Evolutionary conservation across 1,140 invertebrate genomes (phyloP).

Genomic region (Bactericera cockerelli): DNA sequence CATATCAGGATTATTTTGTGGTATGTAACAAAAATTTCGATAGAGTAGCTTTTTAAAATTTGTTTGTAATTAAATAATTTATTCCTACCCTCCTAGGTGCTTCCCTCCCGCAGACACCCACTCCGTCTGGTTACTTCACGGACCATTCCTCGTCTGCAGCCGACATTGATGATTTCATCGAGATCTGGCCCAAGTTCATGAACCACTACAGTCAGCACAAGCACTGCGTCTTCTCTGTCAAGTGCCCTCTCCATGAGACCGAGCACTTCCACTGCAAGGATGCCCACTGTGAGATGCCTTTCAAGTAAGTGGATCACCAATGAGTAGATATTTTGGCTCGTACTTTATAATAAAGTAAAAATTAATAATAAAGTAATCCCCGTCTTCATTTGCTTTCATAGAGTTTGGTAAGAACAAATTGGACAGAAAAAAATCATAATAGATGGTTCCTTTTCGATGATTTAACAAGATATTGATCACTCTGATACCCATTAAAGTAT

Average conservation of each 20-base stretch:
- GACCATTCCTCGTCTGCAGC: constrained; percentile 15
- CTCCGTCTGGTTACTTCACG: constrained; percentile 6
- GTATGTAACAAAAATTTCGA: no score
- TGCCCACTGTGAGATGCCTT: constrained; percentile 46
- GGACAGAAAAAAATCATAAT: no score
- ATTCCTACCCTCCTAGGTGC: constrained; percentile 9
- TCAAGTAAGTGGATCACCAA: constrained; percentile 40
- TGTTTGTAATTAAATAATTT: no score
- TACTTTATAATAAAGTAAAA: background rate
- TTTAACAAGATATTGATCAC: no score
- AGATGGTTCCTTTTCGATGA: no score
- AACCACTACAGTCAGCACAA: constrained; percentile 33
- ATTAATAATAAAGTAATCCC: background rate
- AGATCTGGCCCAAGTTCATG: constrained; percentile 35
- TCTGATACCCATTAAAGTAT: no score
- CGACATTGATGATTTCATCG: constrained; percentile 25
- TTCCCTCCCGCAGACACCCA: constrained; percentile 6
- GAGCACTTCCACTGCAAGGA: constrained; percentile 67
- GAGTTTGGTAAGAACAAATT: no score
- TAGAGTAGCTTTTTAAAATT: no score
- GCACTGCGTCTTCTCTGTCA: constrained; percentile 37
- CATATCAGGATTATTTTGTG: no score
- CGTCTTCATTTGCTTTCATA: background rate
- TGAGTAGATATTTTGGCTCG: no score
- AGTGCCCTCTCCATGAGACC: constrained; percentile 49